phyloP scores from a whole-genome alignment of 2,797 vertebrate species.

The Helarctos malayanus region DNA sequence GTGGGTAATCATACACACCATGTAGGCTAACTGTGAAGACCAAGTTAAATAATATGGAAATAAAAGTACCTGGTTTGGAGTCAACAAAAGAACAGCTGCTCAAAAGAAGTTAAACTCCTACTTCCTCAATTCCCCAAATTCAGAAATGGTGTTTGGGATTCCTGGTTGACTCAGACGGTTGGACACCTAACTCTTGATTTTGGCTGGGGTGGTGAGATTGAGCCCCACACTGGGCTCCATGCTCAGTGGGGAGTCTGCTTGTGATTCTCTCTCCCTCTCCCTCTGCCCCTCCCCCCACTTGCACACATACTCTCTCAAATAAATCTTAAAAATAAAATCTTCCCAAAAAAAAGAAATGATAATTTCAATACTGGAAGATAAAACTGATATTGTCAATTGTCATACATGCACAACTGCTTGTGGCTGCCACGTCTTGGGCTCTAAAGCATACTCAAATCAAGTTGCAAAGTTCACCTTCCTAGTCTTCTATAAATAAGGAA shows the following conservation, averaged over 20 bases:
- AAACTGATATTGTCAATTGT: not conserved
- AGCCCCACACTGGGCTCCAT: too few relatives aligned
- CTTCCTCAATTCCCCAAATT: not conserved
- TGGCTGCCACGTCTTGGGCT: not conserved
- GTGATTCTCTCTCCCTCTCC: too few relatives aligned
- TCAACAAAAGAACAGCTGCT: not conserved
- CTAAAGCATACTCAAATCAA: not conserved
- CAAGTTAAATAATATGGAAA: conserved; percentile 49
- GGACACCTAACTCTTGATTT: too few relatives aligned
- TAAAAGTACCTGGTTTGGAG: not conserved
- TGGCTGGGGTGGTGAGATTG: too few relatives aligned
- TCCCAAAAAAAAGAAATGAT: not conserved
- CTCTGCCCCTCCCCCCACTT: too few relatives aligned
- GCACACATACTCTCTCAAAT: too few relatives aligned
- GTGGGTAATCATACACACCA: not conserved
- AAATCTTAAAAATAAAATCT: too few relatives aligned
- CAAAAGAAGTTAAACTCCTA: not conserved
- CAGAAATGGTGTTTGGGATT: not conserved
- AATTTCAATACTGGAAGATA: not conserved
- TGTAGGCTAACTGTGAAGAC: conserved; percentile 10
- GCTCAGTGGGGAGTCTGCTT: too few relatives aligned
- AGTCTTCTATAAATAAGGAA: not conserved
- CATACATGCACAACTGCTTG: not conserved
- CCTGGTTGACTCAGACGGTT: not conserved
- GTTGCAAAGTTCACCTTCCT: not conserved